Percentiles rank a stretch among this genome's conserved stretches.
Conservation (phyloP, 2,888 invertebrate genomes). For the Epistrophe eligans region DNA sequence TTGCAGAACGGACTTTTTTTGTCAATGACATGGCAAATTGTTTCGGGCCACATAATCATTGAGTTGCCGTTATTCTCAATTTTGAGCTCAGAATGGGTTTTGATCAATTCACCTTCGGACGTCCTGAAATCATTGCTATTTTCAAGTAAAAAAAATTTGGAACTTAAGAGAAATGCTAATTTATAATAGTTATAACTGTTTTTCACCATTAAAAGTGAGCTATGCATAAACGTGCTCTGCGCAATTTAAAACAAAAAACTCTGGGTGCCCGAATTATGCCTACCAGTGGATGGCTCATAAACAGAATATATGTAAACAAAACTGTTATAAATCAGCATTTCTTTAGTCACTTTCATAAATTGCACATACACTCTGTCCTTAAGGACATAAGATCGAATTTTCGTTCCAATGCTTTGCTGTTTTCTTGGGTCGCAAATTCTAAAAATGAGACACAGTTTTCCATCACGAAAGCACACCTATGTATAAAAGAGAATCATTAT, state of each 20-base stretch:
- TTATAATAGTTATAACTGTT: too few species aligned
- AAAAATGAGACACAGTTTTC: slow-evolving; percentile 90
- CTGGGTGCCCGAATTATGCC: too few species aligned
- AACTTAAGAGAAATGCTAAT: too few species aligned
- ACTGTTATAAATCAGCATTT: too few species aligned
- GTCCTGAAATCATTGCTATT: slow-evolving; percentile 78
- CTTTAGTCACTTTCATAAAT: background rate
- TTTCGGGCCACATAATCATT: slow-evolving; percentile 93
- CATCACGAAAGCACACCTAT: slow-evolving; percentile 91
- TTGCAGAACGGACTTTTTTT: slow-evolving; percentile 91
- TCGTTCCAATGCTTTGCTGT: slow-evolving; percentile 92
- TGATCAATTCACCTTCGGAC: slow-evolving; percentile 89
- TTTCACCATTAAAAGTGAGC: too few species aligned
- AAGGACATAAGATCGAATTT: slow-evolving; percentile 87
- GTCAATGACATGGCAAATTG: slow-evolving; percentile 93
- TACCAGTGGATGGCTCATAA: too few species aligned
- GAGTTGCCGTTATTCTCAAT: slow-evolving; percentile 87
- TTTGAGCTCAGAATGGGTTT: slow-evolving; percentile 89
- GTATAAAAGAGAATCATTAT: slow-evolving; percentile 54
- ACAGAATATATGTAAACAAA: too few species aligned
- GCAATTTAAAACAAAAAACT: too few species aligned
- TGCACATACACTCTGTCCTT: slow-evolving; percentile 81
- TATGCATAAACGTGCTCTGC: too few species aligned
- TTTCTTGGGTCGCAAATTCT: slow-evolving; percentile 91
- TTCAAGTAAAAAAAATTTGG: background rate